phyloP scores from a whole-genome alignment of 2,888 invertebrate genomes.

The Furcula furcula region DNA sequence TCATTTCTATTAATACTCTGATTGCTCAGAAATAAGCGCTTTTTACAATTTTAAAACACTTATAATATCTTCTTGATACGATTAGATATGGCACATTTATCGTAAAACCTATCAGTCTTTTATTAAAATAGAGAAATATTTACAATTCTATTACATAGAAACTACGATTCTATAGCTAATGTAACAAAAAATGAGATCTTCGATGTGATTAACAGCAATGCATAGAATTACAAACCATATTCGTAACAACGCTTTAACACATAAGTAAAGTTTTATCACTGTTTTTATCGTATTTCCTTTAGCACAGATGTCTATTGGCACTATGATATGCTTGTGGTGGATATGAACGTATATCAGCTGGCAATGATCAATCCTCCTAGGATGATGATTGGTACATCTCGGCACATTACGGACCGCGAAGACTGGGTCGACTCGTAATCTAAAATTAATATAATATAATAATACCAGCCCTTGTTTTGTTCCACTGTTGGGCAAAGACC shows the following conservation, averaged over 20 bases:
- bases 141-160: constrained; percentile 29
- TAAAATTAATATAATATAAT: too few relatives aligned
- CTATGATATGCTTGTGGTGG: constrained; percentile 36
- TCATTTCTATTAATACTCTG: too few relatives aligned
- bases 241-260: constrained; percentile 12
- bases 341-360: constrained; percentile 55
- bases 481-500: too few relatives aligned
- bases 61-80: constrained; percentile 33
- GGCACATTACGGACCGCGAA: constrained; percentile 45
- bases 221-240: constrained; percentile 8
- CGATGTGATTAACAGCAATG: constrained; percentile 25
- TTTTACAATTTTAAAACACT: constrained; percentile 5
- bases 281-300: constrained; percentile 36
- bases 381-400: constrained; percentile 37
- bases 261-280: constrained; percentile 29
- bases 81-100: constrained; percentile 72
- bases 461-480: too few relatives aligned
- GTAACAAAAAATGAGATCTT: constrained; percentile 20
- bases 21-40: background rate
- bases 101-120: constrained; percentile 78
- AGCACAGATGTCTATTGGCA: constrained; percentile 60
- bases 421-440: constrained; percentile 76
- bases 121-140: constrained; percentile 47
- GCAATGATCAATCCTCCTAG: constrained; percentile 41
- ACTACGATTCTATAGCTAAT: constrained; percentile 15